A percentile compares a stretch with the other conserved stretches of the same genome.
Conservation (phyloP, 2,113 vertebrate genomes). For the Xenopus laevis region DNA sequence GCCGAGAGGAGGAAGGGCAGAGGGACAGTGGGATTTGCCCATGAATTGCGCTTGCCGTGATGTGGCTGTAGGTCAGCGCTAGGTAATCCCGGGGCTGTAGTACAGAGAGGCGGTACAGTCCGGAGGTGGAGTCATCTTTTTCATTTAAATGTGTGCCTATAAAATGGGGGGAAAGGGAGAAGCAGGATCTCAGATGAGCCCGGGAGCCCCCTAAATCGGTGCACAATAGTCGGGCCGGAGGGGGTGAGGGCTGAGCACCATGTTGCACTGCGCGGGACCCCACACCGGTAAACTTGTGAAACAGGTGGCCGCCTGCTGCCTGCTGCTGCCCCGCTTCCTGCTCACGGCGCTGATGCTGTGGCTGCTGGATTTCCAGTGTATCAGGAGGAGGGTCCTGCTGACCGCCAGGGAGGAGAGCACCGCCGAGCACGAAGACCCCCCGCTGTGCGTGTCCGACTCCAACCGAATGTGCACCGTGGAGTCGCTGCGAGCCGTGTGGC, state of each 20-base stretch:
- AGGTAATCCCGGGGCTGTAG: constrained; percentile 90
- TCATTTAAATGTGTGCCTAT: constrained; percentile 88
- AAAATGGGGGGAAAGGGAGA: constrained; percentile 78
- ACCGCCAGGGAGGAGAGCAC: constrained; percentile 63
- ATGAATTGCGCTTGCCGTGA: no score
- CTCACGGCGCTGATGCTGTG: constrained; percentile 90
- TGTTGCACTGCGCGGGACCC: constrained; percentile 81
- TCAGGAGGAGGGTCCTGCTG: constrained; percentile 81
- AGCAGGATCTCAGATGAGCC: constrained; percentile 70
- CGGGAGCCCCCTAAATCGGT: constrained; percentile 49
- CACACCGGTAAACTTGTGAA: constrained; percentile 81
- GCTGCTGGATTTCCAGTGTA: constrained; percentile 94
- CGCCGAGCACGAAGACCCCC: constrained; percentile 78
- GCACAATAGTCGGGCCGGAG: constrained; percentile 3
- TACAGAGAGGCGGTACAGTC: constrained; percentile 84
- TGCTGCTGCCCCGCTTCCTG: constrained; percentile 92
- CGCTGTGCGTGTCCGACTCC: constrained; percentile 90
- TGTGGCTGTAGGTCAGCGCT: background rate
- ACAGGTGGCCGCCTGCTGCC: constrained; percentile 83
- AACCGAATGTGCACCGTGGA: constrained; percentile 93
- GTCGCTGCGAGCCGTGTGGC: constrained; percentile 94
- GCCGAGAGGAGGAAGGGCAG: no score
- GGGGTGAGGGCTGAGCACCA: constrained; percentile 58
- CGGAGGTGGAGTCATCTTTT: constrained; percentile 86
- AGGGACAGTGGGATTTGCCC: no score